Evolutionary conservation across 2,888 invertebrate species (phyloP).

Genomic region (Rhimphoctona megacephalus): DNA sequence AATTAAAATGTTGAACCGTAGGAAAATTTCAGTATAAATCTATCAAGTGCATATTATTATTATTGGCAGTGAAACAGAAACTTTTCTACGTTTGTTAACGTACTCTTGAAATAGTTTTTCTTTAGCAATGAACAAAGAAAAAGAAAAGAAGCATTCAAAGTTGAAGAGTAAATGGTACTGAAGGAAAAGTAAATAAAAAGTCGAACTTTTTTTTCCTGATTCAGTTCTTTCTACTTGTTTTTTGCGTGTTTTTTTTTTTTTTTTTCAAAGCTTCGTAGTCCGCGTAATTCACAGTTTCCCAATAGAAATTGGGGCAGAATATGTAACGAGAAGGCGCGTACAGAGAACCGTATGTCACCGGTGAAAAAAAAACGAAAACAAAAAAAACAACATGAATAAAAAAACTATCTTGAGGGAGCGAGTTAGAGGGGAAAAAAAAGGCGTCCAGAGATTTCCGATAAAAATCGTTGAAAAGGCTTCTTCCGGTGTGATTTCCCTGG

Average conservation of each 20-base stretch:
- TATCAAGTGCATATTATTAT: background rate
- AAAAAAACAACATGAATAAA: constrained; percentile 17
- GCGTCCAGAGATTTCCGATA: constrained; percentile 70
- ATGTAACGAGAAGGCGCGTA: constrained; percentile 39
- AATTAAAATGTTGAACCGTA: too few relatives aligned
- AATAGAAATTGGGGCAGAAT: constrained; percentile 40
- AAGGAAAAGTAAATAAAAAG: background rate
- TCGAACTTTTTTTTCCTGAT: background rate
- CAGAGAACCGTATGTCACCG: constrained; percentile 47
- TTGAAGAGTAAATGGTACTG: background rate
- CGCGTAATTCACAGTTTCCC: constrained; percentile 3
- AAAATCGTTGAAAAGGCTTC: constrained; percentile 69
- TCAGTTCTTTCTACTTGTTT: background rate
- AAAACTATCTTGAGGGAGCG: constrained; percentile 8
- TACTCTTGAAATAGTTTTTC: background rate
- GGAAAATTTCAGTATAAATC: background rate
- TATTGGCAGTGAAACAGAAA: background rate
- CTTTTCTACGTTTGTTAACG: background rate
- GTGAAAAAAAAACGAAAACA: background rate
- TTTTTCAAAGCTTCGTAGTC: background rate
- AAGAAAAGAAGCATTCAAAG: background rate
- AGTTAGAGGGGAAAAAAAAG: constrained; percentile 36
- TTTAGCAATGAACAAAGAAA: background rate
- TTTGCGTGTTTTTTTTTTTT: background rate
- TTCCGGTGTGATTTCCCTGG: constrained; percentile 63